Evolutionary conservation across 2,113 vertebrate species (phyloP), one percentile per base, ranked within the genome.

Genomic region (Petrocephalus microphthalmus): DNA sequence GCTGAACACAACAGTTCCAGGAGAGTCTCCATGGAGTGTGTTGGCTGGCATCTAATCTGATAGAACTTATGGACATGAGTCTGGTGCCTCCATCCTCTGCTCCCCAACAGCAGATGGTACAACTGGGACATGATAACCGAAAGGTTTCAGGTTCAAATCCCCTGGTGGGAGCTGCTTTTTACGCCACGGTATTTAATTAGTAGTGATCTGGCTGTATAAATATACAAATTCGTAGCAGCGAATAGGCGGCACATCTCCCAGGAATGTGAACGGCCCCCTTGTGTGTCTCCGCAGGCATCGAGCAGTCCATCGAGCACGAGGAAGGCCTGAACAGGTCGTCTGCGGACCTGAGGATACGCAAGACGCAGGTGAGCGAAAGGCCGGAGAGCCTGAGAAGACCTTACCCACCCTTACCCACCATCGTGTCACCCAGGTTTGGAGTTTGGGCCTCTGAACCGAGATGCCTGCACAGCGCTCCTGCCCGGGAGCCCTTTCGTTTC

Each of bases 301-400:
- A 98, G 90, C 97, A 98, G 94, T 97, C 94, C 83, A 98, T 99
- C 10, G 98, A 99, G 90, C 97, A 99, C 82, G 98, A 99, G 84
- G 98, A 99, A 91, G 96, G 96, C 29, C 94, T 97, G 92, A 99
- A 98, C 93, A 95, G 96, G 88, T 98, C 98, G 0, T 98, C 98
- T 0, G 98, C 98, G 0, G 97, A 99, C 92, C 93, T 99, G 92
- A 95, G 98, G 94, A 99, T 99, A 96, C 96, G 98, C 85, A 99
- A 99, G 95, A 99, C 98, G 20, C 98, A 99, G 96, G 98, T 98
- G 92, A 90, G 89, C 82, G 42, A 29, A 45, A 71, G 82, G 49
- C 17, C 5, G 0, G 15, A 0, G n/a, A 6, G 33, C 71, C 71
- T 42, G 71, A 78, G 25, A 7, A 33, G 37, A 11, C 29, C 1